A percentile compares a stretch with the other conserved stretches of the same genome.
These are phyloP conservation scores for Mactromeris polynyma DNA, from an alignment of 2,888 invertebrate species.

Conservation along the genomic window DNA sequence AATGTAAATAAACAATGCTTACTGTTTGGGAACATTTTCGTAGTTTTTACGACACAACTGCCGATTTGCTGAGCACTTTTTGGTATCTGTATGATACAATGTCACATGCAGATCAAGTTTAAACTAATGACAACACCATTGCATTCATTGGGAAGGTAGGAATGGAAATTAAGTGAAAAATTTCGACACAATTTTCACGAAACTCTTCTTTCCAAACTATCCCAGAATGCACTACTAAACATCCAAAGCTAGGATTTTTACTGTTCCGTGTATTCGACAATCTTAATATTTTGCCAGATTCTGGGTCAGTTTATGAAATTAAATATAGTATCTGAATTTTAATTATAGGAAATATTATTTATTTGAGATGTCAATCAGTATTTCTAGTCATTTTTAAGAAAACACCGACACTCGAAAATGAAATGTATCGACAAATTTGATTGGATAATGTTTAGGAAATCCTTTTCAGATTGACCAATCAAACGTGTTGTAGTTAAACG, in stretches of 20 bases:
- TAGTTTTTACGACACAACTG: not conserved
- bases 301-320: not conserved
- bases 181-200: constrained; percentile 54
- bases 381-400: not conserved
- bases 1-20: constrained; percentile 52
- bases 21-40: constrained; percentile 41
- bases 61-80: not conserved
- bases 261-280: constrained; percentile 10
- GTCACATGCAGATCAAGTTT: not conserved
- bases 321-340: not conserved
- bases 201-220: constrained; percentile 72
- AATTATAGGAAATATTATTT: not conserved
- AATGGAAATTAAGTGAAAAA: constrained; percentile 39
- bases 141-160: constrained; percentile 21
- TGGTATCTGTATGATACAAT: not conserved
- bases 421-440: constrained; percentile 27
- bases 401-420: not conserved
- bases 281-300: not conserved
- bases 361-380: not conserved
- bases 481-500: constrained; percentile 25
- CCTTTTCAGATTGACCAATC: constrained; percentile 61
- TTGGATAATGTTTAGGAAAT: constrained; percentile 61
- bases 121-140: constrained; percentile 29
- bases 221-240: constrained; percentile 75
- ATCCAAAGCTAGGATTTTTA: constrained; percentile 52